A percentile compares a stretch with the other conserved stretches of the same genome.
These are phyloP conservation scores for Cephus pulcher DNA, from an alignment of 2,888 invertebrate genomes.

Conservation along the genomic window DNA sequence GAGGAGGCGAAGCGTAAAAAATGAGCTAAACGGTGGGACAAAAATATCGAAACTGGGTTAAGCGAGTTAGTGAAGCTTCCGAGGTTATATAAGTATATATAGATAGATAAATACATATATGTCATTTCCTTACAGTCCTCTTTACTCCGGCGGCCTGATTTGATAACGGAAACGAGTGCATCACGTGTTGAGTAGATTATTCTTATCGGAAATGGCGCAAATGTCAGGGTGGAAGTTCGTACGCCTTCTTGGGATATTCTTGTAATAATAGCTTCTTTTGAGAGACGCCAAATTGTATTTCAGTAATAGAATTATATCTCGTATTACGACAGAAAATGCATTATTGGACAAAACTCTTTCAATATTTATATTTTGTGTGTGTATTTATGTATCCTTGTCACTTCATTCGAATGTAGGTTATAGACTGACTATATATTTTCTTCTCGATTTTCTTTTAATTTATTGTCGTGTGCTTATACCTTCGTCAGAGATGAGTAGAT, in stretches of 20 bases:
- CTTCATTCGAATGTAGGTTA: not conserved
- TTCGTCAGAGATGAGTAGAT: no score
- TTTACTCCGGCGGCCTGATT: not conserved
- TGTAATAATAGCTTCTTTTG: slow-evolving; percentile 23
- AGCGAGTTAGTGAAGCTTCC: not conserved
- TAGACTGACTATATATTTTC: no score
- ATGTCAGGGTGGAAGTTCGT: not conserved
- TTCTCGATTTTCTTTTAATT: no score
- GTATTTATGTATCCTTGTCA: not conserved
- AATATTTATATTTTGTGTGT: not conserved
- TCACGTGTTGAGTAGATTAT: not conserved
- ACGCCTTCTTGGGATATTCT: slow-evolving; percentile 18
- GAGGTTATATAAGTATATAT: not conserved
- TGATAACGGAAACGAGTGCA: not conserved
- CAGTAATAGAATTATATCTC: slow-evolving; percentile 20
- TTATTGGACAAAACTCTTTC: not conserved
- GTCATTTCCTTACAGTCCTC: not conserved
- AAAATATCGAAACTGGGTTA: not conserved
- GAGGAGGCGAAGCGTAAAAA: not conserved
- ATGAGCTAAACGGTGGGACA: not conserved
- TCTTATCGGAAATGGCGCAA: not conserved
- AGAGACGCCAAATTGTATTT: slow-evolving; percentile 27
- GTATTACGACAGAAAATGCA: not conserved
- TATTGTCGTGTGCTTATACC: no score
- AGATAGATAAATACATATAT: not conserved